Evolutionary conservation across 53 echinoderm and acorn worm genomes (phyloP), one percentile per base, ranked within the genome.

Genomic region (Zoroaster sp.): DNA sequence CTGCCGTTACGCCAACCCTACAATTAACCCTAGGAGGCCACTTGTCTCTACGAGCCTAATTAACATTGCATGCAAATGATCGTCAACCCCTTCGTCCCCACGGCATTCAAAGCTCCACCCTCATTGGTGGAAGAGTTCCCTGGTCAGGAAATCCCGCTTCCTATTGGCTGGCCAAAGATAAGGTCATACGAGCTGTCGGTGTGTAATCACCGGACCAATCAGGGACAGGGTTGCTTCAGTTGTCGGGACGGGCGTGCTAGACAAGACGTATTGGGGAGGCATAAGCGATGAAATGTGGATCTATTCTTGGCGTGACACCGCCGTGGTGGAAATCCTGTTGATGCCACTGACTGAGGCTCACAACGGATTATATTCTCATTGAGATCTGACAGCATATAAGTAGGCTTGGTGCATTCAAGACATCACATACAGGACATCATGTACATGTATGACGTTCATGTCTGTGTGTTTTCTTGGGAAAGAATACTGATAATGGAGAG

Each of bases 111-210:
- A 33, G 32, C 71, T 35, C 70, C 59, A 52, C n/a, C 51, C 36
- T 32, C 10, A 66, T 67, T 81, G 71, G 85, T 71, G 70, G 54
- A 9, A 79, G 55, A 35, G 25, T 38, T 38, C 25, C 28, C 17
- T 17, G 23, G 51, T n/a, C 85, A 85, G 85, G 85, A 85, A 85
- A 71, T 85, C 52, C 54, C 46, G 31, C 8, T 85, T 69, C 85
- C 85, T 85, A 52, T 85, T 85, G 71, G 71, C 52, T 71, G 52
- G 49, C 12, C 33, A 70, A 49, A 46, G 71, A 85, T 83, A 70
- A 81, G 74, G 41, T 74, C 74, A 39, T 15, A 52, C 32, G 20
- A 51, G 35, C 34, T 17, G 18, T 10, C 17, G 15, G 71, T 3
- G 71, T 71, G 71, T 37, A 1, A 7, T 71, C 38, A 36, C 18